phyloP scores from a whole-genome alignment of 1,140 invertebrate species.

The Scaptomyza pallida region DNA sequence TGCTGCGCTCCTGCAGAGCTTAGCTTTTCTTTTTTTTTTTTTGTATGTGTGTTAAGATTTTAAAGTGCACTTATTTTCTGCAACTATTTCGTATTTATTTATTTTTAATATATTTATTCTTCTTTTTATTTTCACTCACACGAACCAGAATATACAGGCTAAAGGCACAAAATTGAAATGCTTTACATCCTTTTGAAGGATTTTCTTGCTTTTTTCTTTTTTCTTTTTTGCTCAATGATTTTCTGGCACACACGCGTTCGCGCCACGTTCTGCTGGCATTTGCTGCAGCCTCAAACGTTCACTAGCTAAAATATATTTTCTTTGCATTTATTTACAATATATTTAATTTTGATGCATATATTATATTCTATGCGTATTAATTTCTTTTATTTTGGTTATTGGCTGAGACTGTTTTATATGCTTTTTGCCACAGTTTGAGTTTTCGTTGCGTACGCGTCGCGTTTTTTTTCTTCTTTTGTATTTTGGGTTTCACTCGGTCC shows the following conservation, averaged over 20 bases:
- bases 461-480: constrained; percentile 26
- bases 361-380: constrained; percentile 8
- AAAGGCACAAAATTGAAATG: constrained; percentile 76
- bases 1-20: constrained; percentile 23
- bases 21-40: constrained; percentile 34
- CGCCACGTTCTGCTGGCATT: constrained; percentile 37
- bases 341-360: constrained; percentile 3
- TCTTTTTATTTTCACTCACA: constrained; percentile 16
- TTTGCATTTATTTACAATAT: constrained; percentile 24
- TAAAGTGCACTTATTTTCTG: constrained; percentile 58
- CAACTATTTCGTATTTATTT: constrained; percentile 4
- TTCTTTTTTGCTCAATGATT: constrained; percentile 44
- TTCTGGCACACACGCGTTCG: constrained; percentile 42
- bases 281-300: constrained; percentile 20
- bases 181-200: constrained; percentile 75
- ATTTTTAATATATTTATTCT: constrained; percentile 6
- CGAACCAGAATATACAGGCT: constrained; percentile 37
- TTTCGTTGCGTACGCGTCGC: constrained; percentile 65
- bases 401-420: not conserved
- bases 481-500: constrained; percentile 46
- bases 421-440: constrained; percentile 27
- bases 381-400: not conserved
- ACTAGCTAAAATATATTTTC: constrained; percentile 8
- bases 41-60: not conserved
- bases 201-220: constrained; percentile 22